phyloP scores from a whole-genome alignment of 2,797 vertebrate species.

The Helostoma temminkii region DNA sequence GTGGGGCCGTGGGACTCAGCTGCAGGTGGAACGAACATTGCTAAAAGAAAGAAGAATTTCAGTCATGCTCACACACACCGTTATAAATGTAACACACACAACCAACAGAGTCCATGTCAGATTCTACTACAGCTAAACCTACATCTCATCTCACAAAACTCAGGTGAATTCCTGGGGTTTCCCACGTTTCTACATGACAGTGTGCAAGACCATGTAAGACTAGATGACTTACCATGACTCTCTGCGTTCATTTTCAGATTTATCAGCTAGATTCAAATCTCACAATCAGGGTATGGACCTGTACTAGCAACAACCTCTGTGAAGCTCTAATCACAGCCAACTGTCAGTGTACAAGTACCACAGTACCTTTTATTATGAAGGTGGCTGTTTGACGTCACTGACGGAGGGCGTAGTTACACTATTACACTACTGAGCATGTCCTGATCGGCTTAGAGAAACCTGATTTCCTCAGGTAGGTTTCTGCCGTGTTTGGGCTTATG shows the following conservation, averaged over 20 bases:
- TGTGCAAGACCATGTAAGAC: background rate
- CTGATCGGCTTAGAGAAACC: too few species aligned
- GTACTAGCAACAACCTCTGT: background rate
- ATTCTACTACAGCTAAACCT: background rate
- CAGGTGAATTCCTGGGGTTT: background rate
- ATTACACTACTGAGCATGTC: too few species aligned
- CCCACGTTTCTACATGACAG: background rate
- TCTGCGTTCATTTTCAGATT: constrained; percentile 9
- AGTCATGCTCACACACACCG: background rate
- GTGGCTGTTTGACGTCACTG: too few species aligned
- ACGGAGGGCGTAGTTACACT: too few species aligned
- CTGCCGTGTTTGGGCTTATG: too few species aligned
- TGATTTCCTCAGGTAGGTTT: too few species aligned
- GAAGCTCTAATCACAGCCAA: too few species aligned
- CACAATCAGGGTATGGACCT: accelerated
- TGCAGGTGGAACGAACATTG: constrained; percentile 71
- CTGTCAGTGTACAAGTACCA: too few species aligned
- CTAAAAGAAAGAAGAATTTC: constrained; percentile 77
- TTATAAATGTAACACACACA: background rate
- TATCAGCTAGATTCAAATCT: background rate
- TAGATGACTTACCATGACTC: constrained; percentile 50
- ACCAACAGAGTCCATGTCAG: background rate
- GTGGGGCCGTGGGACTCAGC: constrained; percentile 51
- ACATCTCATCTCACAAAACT: background rate
- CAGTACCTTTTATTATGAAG: too few species aligned